phyloP scores from a whole-genome alignment of 2,888 invertebrate species.

The Drosophila phalerata region DNA sequence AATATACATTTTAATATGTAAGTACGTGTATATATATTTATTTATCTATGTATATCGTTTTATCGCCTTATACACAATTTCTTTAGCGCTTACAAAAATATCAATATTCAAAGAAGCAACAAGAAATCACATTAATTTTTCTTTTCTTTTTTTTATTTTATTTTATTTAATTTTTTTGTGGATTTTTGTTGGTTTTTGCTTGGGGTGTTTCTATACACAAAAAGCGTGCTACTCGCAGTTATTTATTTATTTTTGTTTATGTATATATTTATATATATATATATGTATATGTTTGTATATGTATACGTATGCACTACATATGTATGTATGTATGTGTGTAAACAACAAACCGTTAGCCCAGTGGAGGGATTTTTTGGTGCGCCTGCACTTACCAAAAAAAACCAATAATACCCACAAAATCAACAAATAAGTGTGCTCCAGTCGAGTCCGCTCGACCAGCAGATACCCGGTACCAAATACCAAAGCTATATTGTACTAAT shows the following conservation, averaged over 20 bases:
- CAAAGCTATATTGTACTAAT: not conserved
- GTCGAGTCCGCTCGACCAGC: conserved; percentile 32
- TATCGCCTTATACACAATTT: conserved; percentile 35
- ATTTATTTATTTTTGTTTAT: conserved; percentile 30
- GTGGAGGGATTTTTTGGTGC: conserved; percentile 73
- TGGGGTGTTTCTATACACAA: conserved; percentile 65
- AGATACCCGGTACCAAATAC: conserved; percentile 41
- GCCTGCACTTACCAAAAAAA: conserved; percentile 62
- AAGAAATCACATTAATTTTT: conserved; percentile 76
- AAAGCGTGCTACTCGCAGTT: conserved; percentile 73
- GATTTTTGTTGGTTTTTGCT: conserved; percentile 13
- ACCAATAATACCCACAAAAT: conserved; percentile 2
- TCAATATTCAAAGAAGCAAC: conserved; percentile 79
- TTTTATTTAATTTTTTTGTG: not conserved
- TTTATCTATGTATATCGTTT: conserved; percentile 25
- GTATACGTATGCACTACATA: conserved; percentile 34
- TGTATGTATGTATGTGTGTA: conserved; percentile 31
- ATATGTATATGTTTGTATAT: conserved; percentile 40
- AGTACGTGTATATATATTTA: not conserved
- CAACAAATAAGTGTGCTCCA: conserved; percentile 20
- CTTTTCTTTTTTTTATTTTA: conserved; percentile 19
- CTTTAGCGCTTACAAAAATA: conserved; percentile 72
- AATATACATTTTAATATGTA: conserved; percentile 1
- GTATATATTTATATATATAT: conserved; percentile 42
- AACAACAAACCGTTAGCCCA: conserved; percentile 62